Evolutionary conservation across 1,140 invertebrate genomes (phyloP).

Genomic region (Drosophila lacertosa): DNA sequence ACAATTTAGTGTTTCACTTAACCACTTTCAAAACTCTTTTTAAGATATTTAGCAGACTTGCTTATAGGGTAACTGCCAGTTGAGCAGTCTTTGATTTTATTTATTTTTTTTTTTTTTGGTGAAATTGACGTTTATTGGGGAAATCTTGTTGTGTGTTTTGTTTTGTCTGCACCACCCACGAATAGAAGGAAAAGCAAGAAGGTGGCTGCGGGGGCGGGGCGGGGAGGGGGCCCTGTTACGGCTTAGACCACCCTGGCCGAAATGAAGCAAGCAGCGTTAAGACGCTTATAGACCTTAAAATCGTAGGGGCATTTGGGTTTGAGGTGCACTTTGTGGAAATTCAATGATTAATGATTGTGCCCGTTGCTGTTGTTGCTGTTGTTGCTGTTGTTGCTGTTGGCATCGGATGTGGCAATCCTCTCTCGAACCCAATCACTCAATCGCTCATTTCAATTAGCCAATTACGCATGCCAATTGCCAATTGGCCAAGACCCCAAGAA

Average conservation of each 20-base stretch:
- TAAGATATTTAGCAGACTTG: no score
- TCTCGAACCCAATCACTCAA: conserved; percentile 38
- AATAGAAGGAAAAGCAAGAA: neutral
- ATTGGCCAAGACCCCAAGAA: conserved; percentile 19
- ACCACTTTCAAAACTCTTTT: no score
- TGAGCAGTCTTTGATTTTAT: neutral
- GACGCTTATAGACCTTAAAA: conserved; percentile 26
- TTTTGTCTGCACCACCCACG: conserved; percentile 51
- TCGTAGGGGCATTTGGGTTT: conserved; percentile 11
- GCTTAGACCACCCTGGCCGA: conserved; percentile 52
- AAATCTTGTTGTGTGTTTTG: neutral
- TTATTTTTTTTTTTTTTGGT: neutral
- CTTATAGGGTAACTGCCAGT: neutral
- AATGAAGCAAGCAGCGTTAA: conserved; percentile 17
- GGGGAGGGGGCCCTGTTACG: no score
- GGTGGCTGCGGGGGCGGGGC: neutral
- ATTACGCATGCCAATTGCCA: conserved; percentile 71
- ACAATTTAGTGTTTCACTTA: no score
- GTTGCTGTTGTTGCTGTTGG: conserved; percentile 11
- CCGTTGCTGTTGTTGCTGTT: conserved; percentile 9
- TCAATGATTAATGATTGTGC: conserved; percentile 40
- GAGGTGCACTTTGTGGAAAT: conserved; percentile 20
- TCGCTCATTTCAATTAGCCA: conserved; percentile 67
- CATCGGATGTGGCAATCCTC: conserved; percentile 48
- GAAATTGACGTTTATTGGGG: conserved; percentile 3